Evolutionary conservation across 2,888 invertebrate species (phyloP).

Genomic region (Seira musarum): DNA sequence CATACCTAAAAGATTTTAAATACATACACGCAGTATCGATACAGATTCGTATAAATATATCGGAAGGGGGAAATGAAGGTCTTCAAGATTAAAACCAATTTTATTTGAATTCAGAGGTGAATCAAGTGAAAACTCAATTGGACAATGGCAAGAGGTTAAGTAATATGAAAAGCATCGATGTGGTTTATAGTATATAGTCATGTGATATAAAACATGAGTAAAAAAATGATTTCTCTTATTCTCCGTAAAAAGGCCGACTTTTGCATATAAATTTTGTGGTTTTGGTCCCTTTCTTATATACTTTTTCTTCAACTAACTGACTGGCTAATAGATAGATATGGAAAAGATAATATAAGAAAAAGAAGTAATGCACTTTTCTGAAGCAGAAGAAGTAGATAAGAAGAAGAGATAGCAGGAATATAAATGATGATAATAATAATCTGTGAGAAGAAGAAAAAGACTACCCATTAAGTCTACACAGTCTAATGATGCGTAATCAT

Average conservation of each 20-base stretch:
- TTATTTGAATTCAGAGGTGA: background rate
- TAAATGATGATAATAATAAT: slow-evolving; percentile 38
- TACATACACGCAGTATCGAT: background rate
- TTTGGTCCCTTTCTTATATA: background rate
- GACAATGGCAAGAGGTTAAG: slow-evolving; percentile 32
- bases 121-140: slow-evolving; percentile 34
- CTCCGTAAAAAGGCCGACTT: slow-evolving; percentile 14
- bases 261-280: background rate
- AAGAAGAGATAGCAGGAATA: slow-evolving; percentile 14
- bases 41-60: background rate
- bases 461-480: slow-evolving; percentile 51
- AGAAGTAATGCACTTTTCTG: slow-evolving; percentile 8
- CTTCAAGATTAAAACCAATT: background rate
- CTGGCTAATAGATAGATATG: slow-evolving; percentile 12
- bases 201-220: slow-evolving; percentile 1
- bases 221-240: background rate
- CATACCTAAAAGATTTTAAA: background rate
- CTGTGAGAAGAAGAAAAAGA: slow-evolving; percentile 42
- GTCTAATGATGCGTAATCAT: slow-evolving; percentile 56
- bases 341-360: slow-evolving; percentile 10
- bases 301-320: too few relatives aligned
- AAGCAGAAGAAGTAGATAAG: background rate
- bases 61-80: slow-evolving; percentile 12
- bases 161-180: slow-evolving; percentile 10
- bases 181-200: slow-evolving; percentile 20